phyloP scores from a whole-genome alignment of 2,888 invertebrate genomes.

The Margaritifera margaritifera region DNA sequence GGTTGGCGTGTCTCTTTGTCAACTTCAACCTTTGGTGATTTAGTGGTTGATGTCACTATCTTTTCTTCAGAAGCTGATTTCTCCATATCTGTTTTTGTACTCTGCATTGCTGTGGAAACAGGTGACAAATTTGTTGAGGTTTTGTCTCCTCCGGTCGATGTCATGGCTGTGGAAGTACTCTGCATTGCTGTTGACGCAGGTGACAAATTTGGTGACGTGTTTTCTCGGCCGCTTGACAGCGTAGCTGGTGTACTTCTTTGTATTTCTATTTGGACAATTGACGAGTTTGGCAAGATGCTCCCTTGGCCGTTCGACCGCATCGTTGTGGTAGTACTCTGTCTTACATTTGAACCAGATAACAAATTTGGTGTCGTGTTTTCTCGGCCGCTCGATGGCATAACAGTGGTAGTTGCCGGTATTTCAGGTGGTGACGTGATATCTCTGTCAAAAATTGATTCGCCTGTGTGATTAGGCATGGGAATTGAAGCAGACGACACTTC shows the following conservation, averaged over 20 bases:
- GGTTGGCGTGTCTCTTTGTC: neutral
- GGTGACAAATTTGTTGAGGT: too few relatives aligned
- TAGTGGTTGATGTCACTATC: neutral
- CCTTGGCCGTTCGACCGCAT: neutral
- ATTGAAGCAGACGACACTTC: too few relatives aligned
- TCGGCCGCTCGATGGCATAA: neutral
- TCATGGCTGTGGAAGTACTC: conserved; percentile 1
- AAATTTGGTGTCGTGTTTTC: neutral
- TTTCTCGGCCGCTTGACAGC: neutral
- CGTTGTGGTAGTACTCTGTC: neutral
- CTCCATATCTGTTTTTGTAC: neutral
- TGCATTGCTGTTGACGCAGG: neutral
- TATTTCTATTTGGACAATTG: too few relatives aligned
- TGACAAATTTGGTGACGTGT: neutral
- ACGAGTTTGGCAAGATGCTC: too few relatives aligned
- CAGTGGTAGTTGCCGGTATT: too few relatives aligned
- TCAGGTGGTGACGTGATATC: too few relatives aligned
- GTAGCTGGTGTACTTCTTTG: neutral
- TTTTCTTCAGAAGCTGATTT: neutral
- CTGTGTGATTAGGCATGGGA: too few relatives aligned
- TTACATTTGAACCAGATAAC: neutral
- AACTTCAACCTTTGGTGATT: neutral
- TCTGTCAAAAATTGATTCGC: too few relatives aligned
- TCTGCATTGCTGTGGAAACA: too few relatives aligned
- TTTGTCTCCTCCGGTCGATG: too few relatives aligned